These are phyloP conservation scores for Megamerina dolium DNA, from an alignment of 2,888 invertebrate genomes.

Conservation along the genomic window DNA sequence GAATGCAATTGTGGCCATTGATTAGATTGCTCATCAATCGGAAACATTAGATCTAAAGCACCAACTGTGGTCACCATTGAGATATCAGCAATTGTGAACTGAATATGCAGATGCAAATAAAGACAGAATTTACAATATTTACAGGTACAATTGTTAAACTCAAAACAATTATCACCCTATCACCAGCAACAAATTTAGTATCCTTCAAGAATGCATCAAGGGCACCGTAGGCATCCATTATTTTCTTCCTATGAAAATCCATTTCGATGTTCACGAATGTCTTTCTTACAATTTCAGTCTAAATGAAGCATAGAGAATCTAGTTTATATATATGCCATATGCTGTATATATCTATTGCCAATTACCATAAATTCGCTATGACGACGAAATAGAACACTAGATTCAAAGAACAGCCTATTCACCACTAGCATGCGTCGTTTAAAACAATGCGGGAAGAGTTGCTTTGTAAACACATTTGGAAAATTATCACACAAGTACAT, in stretches of 20 bases:
- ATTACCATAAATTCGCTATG: constrained; percentile 33
- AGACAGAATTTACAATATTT: neutral
- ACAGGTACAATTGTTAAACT: too few species aligned
- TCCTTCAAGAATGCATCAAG: constrained; percentile 44
- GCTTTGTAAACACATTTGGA: constrained; percentile 14
- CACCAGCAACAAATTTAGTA: constrained; percentile 35
- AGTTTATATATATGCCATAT: neutral
- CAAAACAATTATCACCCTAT: too few species aligned
- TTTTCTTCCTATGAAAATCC: constrained; percentile 33
- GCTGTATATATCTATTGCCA: neutral
- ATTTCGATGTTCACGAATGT: constrained; percentile 35
- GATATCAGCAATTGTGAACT: constrained; percentile 50
- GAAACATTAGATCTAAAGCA: constrained; percentile 47
- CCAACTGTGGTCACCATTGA: constrained; percentile 46
- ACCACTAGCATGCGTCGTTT: constrained; percentile 32
- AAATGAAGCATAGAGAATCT: constrained; percentile 3
- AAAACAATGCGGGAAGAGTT: constrained; percentile 31
- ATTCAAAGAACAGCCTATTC: constrained; percentile 42
- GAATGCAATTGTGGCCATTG: constrained; percentile 40
- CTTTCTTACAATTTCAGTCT: constrained; percentile 40
- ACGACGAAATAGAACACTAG: constrained; percentile 29
- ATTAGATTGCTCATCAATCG: constrained; percentile 32
- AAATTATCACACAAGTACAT: constrained; percentile 43
- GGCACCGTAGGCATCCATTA: constrained; percentile 42
- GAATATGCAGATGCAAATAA: constrained; percentile 14